Evolutionary conservation across 1,140 invertebrate genomes (phyloP), one percentile per base, ranked within the genome.

Genomic region (Ephestia elutella): DNA sequence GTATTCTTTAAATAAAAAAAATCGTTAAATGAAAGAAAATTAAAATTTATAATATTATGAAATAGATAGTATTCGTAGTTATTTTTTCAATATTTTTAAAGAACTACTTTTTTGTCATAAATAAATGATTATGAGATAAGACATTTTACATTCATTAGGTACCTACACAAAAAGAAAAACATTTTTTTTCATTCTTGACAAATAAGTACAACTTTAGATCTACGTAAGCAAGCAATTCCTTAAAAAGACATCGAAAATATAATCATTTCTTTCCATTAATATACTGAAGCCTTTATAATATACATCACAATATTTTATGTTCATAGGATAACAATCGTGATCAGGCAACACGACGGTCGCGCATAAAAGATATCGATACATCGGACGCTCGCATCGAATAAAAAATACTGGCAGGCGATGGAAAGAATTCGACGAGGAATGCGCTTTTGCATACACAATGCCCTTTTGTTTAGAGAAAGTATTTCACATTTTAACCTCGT

Each of bases 391-490:
- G 70, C 68, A 75, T 70, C 59, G 78, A 77, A 78, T 73, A 73
- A 75, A 75, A 77, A 80, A 78, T 76, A 76, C 60, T 60, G 62
- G 67, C 73, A 86, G 82, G 82, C 85, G 85, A 83, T 80, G 82
- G 86, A 87, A 82, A 83, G 78, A 82, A 80, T 87, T 80, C 78
- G 73, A 61, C 28, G 58, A 59, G 75, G 83, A 84, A 87, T 86
- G 82, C 80, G 77, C 80, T 84, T 86, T 82, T 87, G 82, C 82
- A 86, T 86, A 72, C 78, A 87, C 83, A 86, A 86, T 82, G 78
- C 80, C 67, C 81, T 84, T 86, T 88, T 86, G 83, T 86, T 86
- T 88, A 84, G 78, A 82, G 82, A 84, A 86, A 86, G 82, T 86
- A 85, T 87, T 87, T 86, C 83, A 84, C 83, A 85, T 87, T 78